A percentile compares a stretch with the other conserved stretches of the same genome.
phyloP scores from a whole-genome alignment of 1,140 invertebrate species.

The Bombus polaris region DNA sequence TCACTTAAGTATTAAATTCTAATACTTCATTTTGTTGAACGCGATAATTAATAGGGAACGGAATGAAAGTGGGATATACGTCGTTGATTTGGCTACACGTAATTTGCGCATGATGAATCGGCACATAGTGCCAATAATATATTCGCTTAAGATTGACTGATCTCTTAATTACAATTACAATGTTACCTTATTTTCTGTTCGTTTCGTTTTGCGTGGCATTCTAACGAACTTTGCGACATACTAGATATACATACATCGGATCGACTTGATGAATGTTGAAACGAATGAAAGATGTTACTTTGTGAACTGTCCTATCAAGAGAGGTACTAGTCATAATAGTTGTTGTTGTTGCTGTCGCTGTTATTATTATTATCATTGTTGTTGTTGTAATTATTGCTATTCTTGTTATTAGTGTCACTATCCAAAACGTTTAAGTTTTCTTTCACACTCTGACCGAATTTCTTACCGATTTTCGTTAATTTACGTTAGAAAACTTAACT shows the following conservation, averaged over 20 bases:
- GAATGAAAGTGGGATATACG: not conserved
- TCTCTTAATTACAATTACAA: not conserved
- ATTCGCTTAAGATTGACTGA: slow-evolving; percentile 26
- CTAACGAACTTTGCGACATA: slow-evolving; percentile 12
- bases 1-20: too few species aligned
- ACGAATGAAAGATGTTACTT: slow-evolving; percentile 48
- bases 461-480: slow-evolving; percentile 19
- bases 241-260: slow-evolving; percentile 28
- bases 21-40: not conserved
- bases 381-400: slow-evolving; percentile 73
- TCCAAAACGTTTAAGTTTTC: not conserved
- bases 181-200: not conserved
- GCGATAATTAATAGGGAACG: not conserved
- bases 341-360: slow-evolving; percentile 69
- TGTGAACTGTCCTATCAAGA: slow-evolving; percentile 52
- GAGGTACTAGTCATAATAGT: slow-evolving; percentile 68
- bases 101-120: slow-evolving; percentile 15
- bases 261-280: slow-evolving; percentile 48
- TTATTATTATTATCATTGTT: slow-evolving; percentile 71
- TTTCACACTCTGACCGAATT: slow-evolving; percentile 32
- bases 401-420: slow-evolving; percentile 74
- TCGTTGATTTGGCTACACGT: slow-evolving; percentile 1
- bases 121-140: not conserved
- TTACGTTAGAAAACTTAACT: slow-evolving; percentile 27
- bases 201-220: not conserved